Conservation (phyloP, 2,113 vertebrate genomes). For the Pteropus alecto region DNA sequence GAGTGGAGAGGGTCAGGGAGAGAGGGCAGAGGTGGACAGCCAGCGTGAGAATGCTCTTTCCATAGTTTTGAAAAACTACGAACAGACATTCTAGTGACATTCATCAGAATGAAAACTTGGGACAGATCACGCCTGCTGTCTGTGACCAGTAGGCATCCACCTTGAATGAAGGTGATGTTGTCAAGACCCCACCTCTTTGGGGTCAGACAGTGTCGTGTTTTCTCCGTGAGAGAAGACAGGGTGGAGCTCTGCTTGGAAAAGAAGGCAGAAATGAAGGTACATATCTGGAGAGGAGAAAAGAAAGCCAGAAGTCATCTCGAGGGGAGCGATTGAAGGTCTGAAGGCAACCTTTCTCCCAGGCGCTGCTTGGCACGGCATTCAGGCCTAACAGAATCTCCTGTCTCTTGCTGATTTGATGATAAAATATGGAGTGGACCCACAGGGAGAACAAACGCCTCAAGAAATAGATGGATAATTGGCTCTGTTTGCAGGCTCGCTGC, state of each 20-base stretch:
- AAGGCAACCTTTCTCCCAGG: not conserved
- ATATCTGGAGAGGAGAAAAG: not conserved
- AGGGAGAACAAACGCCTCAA: not conserved
- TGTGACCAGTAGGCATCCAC: not conserved
- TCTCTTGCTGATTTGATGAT: slow-evolving; percentile 50
- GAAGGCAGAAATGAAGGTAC: not conserved
- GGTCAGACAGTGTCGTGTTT: not conserved
- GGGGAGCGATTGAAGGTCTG: not conserved
- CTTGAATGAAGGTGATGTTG: not conserved
- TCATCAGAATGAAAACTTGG: not conserved
- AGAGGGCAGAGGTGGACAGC: not conserved
- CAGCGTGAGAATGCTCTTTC: not conserved
- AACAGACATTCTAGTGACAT: not conserved
- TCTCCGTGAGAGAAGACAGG: not conserved
- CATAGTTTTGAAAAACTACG: not conserved
- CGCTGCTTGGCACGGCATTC: not conserved
- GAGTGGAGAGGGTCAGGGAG: fast-evolving
- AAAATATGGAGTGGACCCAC: slow-evolving; percentile 42
- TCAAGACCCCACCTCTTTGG: not conserved
- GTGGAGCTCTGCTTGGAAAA: not conserved
- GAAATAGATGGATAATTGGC: slow-evolving; percentile 22
- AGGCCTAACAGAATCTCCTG: not conserved
- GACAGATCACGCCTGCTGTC: not conserved
- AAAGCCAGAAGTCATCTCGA: not conserved
- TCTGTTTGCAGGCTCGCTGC: slow-evolving; percentile 27